Percentiles rank a stretch among this genome's conserved stretches.
phyloP scores from a whole-genome alignment of 1,140 invertebrate genomes.

The Mycetomoellerius zeteki region DNA sequence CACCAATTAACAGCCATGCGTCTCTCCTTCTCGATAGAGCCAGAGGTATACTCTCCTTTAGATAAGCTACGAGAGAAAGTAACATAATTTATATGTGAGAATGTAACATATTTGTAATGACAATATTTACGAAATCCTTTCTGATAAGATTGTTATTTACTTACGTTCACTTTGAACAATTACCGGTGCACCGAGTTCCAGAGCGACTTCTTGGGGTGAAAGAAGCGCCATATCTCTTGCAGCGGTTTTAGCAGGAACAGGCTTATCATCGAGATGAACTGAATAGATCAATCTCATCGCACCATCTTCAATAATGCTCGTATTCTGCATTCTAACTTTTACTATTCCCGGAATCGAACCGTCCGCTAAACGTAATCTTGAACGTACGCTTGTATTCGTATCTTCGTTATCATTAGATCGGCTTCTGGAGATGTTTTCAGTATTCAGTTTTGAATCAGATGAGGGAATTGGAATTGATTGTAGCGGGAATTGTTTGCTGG shows the following conservation, averaged over 20 bases:
- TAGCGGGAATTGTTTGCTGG: neutral
- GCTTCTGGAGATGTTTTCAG: neutral
- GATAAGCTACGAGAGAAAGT: conserved; percentile 88
- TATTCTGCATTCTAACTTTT: conserved; percentile 85
- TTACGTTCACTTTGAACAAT: conserved; percentile 94
- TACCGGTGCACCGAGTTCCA: conserved; percentile 92
- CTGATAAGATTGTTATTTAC: conserved; percentile 71
- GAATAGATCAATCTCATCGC: conserved; percentile 90
- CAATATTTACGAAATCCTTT: neutral
- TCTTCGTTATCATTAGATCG: neutral
- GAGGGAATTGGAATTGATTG: neutral
- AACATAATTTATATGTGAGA: neutral
- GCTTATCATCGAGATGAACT: conserved; percentile 91
- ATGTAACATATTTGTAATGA: too few species aligned
- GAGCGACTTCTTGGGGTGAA: conserved; percentile 91
- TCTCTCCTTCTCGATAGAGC: conserved; percentile 89
- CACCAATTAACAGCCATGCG: conserved; percentile 89
- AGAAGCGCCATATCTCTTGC: conserved; percentile 93
- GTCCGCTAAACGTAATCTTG: conserved; percentile 64
- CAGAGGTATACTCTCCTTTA: conserved; percentile 89
- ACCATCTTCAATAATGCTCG: conserved; percentile 77
- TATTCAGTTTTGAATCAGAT: neutral
- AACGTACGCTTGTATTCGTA: conserved; percentile 6
- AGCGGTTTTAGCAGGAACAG: conserved; percentile 92
- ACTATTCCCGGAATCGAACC: conserved; percentile 77